Evolutionary conservation across 2,113 vertebrate genomes (phyloP).

Genomic region (Pangasianodon gigas): DNA sequence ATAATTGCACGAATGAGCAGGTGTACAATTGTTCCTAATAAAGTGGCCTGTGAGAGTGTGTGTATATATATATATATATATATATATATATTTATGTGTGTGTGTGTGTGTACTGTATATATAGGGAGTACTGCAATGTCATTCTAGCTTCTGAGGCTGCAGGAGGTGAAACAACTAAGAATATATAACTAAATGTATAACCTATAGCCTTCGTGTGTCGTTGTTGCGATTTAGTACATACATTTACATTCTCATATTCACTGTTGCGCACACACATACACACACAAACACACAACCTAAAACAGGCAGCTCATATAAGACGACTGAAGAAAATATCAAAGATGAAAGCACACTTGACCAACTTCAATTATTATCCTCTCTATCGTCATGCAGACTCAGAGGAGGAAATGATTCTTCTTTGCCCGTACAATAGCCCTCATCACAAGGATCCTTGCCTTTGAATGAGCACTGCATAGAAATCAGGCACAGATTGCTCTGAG

Average conservation of each 20-base stretch:
- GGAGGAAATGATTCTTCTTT: constrained; percentile 52
- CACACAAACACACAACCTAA: constrained; percentile 29
- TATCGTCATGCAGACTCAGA: constrained; percentile 44
- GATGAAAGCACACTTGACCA: constrained; percentile 62
- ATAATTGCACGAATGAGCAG: background rate
- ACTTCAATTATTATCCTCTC: constrained; percentile 60
- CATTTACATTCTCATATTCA: background rate
- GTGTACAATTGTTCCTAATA: background rate
- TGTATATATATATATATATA: too few relatives aligned
- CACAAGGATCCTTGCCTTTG: constrained; percentile 51
- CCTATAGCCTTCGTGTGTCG: background rate
- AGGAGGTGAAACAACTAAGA: background rate
- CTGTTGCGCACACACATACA: background rate
- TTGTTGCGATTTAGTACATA: background rate
- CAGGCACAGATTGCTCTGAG: constrained; percentile 51
- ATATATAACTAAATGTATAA: background rate
- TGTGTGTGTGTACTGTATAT: too few relatives aligned
- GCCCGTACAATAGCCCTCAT: constrained; percentile 58
- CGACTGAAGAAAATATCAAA: constrained; percentile 47
- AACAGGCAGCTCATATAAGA: constrained; percentile 39
- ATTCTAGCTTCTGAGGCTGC: background rate
- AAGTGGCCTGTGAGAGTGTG: background rate
- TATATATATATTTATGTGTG: too few relatives aligned
- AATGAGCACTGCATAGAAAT: constrained; percentile 53
- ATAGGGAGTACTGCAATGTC: background rate